Evolutionary conservation across 2,797 vertebrate genomes (phyloP).

Genomic region (Gymnodraco acuticeps): DNA sequence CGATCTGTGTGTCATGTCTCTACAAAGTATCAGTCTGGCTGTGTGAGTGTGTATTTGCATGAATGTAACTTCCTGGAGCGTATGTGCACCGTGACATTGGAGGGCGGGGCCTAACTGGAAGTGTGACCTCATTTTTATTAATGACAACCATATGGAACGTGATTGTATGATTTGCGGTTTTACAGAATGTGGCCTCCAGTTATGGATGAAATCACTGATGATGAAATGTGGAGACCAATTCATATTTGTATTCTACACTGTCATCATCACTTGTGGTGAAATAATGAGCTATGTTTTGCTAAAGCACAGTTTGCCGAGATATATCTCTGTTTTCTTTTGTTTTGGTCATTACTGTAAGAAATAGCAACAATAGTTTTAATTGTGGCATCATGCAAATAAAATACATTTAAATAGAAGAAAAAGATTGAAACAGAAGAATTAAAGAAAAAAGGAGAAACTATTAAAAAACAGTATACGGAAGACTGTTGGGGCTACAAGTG

Average conservation of each 20-base stretch:
- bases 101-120: slow-evolving; percentile 68
- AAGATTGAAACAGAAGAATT: not conserved
- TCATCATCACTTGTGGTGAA: not conserved
- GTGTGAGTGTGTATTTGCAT: slow-evolving; percentile 13
- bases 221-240: too few species aligned
- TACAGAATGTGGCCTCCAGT: slow-evolving; percentile 17
- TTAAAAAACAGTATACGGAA: too few species aligned
- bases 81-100: slow-evolving; percentile 15
- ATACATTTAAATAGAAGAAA: not conserved
- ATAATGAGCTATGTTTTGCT: not conserved
- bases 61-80: too few species aligned
- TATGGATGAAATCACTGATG: slow-evolving; percentile 37
- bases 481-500: too few species aligned
- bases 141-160: slow-evolving; percentile 73
- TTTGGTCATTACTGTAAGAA: not conserved
- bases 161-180: slow-evolving; percentile 65
- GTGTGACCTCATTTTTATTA: slow-evolving; percentile 77
- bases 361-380: not conserved
- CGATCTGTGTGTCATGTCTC: slow-evolving; percentile 25
- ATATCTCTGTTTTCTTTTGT: slow-evolving; percentile 1
- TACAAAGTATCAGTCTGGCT: not conserved
- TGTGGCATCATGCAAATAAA: not conserved
- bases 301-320: not conserved
- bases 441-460: not conserved
- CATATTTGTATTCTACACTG: not conserved